phyloP scores from a whole-genome alignment of 1,140 invertebrate species.

The Meteorus sp. region DNA sequence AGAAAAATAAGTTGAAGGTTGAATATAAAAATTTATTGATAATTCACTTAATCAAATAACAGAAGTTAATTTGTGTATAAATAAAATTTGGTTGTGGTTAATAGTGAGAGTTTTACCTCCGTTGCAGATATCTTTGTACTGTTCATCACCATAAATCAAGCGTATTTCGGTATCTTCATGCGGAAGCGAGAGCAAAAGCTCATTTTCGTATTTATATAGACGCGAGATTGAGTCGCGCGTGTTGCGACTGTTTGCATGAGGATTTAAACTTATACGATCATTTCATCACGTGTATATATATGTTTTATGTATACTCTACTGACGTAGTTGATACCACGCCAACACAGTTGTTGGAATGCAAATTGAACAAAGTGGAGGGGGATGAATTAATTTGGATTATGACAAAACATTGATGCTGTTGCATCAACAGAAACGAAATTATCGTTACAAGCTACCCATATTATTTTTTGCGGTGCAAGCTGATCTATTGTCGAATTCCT shows the following conservation, averaged over 20 bases:
- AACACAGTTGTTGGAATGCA: constrained; percentile 25
- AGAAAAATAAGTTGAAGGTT: too few species aligned
- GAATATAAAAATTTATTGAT: too few species aligned
- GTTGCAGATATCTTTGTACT: background rate
- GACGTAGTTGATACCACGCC: constrained; percentile 44
- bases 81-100: background rate
- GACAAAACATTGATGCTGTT: too few species aligned
- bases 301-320: background rate
- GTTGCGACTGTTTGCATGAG: background rate
- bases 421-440: too few species aligned
- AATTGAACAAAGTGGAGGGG: background rate
- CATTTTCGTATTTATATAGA: constrained; percentile 51
- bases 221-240: constrained; percentile 24
- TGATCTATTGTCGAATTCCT: too few species aligned
- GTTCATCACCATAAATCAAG: background rate
- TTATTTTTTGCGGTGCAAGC: too few species aligned
- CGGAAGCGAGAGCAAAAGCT: constrained; percentile 37
- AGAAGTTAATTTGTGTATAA: too few species aligned
- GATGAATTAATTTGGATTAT: too few species aligned
- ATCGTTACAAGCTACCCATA: too few species aligned
- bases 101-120: background rate
- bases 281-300: constrained; percentile 30
- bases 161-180: constrained; percentile 53
- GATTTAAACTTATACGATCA: constrained; percentile 19
- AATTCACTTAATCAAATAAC: too few species aligned